Conservation (phyloP, 2,888 invertebrate genomes). For the Chrysolina oricalcia region DNA sequence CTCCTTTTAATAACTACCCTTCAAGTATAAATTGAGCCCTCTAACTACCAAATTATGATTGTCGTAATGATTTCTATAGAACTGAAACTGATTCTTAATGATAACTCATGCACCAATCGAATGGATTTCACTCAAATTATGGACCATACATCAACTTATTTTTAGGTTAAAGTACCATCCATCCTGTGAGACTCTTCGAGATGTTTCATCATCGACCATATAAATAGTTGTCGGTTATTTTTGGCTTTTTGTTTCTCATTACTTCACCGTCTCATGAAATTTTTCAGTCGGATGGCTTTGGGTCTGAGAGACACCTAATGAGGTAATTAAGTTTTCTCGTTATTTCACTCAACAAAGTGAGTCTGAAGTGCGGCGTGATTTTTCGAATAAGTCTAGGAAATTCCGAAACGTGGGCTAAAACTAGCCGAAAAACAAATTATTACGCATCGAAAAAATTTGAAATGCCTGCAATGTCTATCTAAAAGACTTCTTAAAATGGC, state of each 20-base stretch:
- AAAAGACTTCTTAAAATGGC: no score
- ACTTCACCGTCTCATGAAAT: not conserved
- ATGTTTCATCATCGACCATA: slow-evolving; percentile 15
- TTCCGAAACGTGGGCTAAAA: not conserved
- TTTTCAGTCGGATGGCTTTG: not conserved
- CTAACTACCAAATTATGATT: no score
- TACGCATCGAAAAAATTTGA: no score
- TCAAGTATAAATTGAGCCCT: no score
- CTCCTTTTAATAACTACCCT: no score
- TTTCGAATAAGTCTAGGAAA: not conserved
- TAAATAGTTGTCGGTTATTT: slow-evolving; percentile 28
- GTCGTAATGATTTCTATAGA: no score
- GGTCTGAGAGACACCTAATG: not conserved
- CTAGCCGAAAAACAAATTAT: no score
- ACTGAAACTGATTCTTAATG: no score
- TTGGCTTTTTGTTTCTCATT: slow-evolving; percentile 15
- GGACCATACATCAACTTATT: slow-evolving; percentile 7
- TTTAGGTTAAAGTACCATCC: not conserved
- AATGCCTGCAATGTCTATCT: no score
- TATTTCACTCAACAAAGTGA: slow-evolving; percentile 9
- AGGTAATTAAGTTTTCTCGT: slow-evolving; percentile 6
- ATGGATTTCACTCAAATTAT: not conserved
- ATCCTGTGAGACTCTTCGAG: not conserved
- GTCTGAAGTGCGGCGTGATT: not conserved
- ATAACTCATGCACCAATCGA: not conserved